Percentiles rank a stretch among this genome's conserved stretches.
phyloP scores from a whole-genome alignment of 2,113 vertebrate genomes.

The Elachura formosa region DNA sequence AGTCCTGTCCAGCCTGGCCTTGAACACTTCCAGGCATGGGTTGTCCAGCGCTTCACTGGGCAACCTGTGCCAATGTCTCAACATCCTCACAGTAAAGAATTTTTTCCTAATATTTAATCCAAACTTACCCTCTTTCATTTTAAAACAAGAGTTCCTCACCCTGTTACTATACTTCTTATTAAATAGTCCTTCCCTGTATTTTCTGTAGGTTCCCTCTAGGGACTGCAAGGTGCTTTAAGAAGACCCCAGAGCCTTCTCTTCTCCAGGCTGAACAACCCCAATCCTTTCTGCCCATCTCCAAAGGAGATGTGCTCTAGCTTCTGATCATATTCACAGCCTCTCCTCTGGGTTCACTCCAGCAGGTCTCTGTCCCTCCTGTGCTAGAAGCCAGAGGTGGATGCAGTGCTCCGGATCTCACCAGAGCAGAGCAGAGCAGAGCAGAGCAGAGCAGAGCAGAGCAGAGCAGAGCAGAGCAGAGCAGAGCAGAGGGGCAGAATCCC shows the following conservation, averaged over 20 bases:
- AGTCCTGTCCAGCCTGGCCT: not conserved
- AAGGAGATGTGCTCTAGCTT: not conserved
- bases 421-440: not conserved
- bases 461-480: too few species aligned
- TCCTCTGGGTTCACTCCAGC: not conserved
- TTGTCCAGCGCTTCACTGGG: accelerated
- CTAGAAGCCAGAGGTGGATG: not conserved
- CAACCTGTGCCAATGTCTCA: not conserved
- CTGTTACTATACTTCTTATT: not conserved
- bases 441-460: too few species aligned
- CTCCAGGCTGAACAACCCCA: not conserved
- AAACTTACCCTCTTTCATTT: not conserved
- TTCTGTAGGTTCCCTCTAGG: not conserved
- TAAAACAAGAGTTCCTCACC: not conserved
- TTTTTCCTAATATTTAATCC: not conserved
- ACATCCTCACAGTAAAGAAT: not conserved
- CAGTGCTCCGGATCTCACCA: not conserved
- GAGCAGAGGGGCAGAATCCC: not conserved
- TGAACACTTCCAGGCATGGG: not conserved
- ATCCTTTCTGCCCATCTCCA: not conserved
- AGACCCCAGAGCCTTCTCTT: not conserved
- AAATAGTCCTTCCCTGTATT: not conserved
- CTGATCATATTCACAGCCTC: accelerated
- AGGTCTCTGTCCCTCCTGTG: not conserved
- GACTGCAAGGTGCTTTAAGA: not conserved